Conservation (phyloP, 2,113 vertebrate species). For the Athene noctua region DNA sequence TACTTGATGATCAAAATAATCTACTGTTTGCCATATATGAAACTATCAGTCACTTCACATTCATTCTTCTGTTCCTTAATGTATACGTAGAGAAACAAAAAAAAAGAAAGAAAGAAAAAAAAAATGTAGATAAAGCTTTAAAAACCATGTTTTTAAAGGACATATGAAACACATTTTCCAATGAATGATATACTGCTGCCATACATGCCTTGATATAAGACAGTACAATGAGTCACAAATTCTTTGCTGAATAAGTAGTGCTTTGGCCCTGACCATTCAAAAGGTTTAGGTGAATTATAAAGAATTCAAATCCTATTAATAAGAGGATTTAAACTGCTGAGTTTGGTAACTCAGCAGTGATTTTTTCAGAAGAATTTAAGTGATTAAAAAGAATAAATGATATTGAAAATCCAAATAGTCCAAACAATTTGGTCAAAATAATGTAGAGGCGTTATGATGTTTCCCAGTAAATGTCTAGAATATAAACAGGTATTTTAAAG, state of each 20-base stretch:
- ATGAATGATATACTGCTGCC: not conserved
- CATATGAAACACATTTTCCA: not conserved
- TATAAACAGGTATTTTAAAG: not conserved
- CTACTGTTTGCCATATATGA: not conserved
- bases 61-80: not conserved
- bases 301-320: too few species aligned
- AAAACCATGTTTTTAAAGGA: not conserved
- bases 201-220: accelerated
- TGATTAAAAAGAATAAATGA: not conserved
- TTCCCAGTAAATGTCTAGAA: not conserved
- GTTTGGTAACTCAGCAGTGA: too few species aligned
- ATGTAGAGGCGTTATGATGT: not conserved
- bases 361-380: not conserved
- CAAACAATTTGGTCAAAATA: not conserved
- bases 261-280: not conserved
- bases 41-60: not conserved
- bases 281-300: too few species aligned
- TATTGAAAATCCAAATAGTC: not conserved
- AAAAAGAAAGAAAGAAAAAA: too few species aligned
- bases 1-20: not conserved
- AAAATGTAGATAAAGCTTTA: not conserved
- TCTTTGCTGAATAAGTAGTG: not conserved
- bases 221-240: not conserved
- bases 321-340: too few species aligned
- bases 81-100: not conserved